These are phyloP conservation scores for Xerus rutilus DNA, from an alignment of 2,797 vertebrate genomes.

Conservation along the genomic window DNA sequence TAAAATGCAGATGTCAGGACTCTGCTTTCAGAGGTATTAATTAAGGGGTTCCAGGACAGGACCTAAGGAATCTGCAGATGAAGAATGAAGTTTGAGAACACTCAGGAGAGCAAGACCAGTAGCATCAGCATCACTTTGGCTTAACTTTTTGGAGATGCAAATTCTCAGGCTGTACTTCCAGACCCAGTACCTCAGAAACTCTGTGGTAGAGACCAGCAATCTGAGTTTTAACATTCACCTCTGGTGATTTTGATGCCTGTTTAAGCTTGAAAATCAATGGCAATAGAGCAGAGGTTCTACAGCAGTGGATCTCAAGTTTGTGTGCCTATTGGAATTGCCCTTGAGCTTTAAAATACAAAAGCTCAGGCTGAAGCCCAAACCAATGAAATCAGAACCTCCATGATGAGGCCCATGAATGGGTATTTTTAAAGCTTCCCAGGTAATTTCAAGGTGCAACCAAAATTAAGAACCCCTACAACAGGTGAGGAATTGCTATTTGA, in stretches of 20 bases:
- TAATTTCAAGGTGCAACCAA: constrained; percentile 15
- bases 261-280: background rate
- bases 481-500: background rate
- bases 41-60: background rate
- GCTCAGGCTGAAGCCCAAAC: background rate
- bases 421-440: background rate
- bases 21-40: background rate
- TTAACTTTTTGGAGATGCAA: background rate
- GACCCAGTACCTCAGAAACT: background rate
- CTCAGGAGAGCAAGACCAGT: background rate
- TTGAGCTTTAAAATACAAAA: background rate
- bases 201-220: too few species aligned
- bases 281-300: background rate
- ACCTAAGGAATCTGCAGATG: background rate
- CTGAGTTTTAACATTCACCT: background rate
- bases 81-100: background rate
- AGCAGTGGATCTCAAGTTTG: background rate
- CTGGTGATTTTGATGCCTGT: background rate
- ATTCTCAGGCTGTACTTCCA: background rate
- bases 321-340: background rate
- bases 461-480: background rate
- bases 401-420: background rate
- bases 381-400: background rate
- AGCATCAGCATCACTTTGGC: background rate
- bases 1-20: background rate